Evolutionary conservation across 2,888 invertebrate species (phyloP), one percentile per base, ranked within the genome.

Genomic region (Lottia gigantea): DNA sequence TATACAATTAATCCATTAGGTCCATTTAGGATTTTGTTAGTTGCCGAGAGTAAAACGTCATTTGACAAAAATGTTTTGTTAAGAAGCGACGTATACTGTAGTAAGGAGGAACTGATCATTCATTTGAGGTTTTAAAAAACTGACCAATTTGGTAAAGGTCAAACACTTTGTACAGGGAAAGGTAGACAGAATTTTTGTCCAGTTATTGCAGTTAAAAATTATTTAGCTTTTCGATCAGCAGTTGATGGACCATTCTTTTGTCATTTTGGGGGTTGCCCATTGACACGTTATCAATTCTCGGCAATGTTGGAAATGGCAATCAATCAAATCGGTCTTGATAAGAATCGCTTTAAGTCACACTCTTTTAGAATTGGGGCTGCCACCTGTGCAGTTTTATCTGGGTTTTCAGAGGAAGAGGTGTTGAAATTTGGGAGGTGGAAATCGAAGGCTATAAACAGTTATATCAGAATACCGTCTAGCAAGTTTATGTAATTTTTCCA

Each of bases 231-330:
- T n/a, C n/a, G n/a, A n/a, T n/a, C n/a, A n/a, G n/a, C n/a, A n/a
- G n/a, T 4, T 31, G 31, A 31, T 31, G 64, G 71, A 14, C 67
- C 68, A 19, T 45, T 75, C 1, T 66, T 71, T 45, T 66, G 66
- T 49, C 71, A 71, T 68, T 68, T 47, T 68, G 65, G 66, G 31
- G 70, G 71, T 3, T 61, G 31, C 40, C 67, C 70, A 26, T n/a
- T 73, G 7, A 69, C 71, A 15, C 49, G 71, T n/a, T 75, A 72
- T 46, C 74, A 74, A 47, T 74, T 71, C 71, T 19, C 71, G 23
- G 45, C 68, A 8, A 47, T 72, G 6, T 64, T 72, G 19, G 64
- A 46, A 26, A 72, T 70, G 62, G 40, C 66, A 2, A 19, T 67
- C 1, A 55, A 40, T 4, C 31, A 19, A 11, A 16, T 68, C 19